These are phyloP conservation scores for Eubasilissa splendida DNA, from an alignment of 2,888 invertebrate genomes.

Conservation along the genomic window DNA sequence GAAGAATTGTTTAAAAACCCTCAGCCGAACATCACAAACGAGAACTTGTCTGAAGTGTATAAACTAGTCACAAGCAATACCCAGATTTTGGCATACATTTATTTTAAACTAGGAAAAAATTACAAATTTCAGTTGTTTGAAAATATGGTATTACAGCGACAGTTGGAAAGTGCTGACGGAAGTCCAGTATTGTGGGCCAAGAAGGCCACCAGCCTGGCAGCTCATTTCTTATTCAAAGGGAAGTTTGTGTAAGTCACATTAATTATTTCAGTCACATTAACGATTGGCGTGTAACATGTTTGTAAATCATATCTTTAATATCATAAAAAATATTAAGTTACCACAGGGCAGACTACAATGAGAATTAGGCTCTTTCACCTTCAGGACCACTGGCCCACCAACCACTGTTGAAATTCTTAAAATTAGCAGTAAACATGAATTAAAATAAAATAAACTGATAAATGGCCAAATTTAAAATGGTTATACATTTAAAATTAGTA, in stretches of 20 bases:
- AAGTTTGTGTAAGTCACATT: slow-evolving; percentile 29
- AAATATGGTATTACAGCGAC: slow-evolving; percentile 27
- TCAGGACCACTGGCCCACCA: too few relatives aligned
- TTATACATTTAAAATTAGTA: too few relatives aligned
- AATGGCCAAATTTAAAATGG: too few relatives aligned
- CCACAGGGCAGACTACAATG: too few relatives aligned
- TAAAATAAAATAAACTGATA: too few relatives aligned
- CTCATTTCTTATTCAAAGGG: slow-evolving; percentile 27
- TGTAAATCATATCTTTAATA: too few relatives aligned
- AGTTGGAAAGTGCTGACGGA: slow-evolving; percentile 27
- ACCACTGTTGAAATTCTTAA: too few relatives aligned
- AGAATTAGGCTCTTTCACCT: too few relatives aligned
- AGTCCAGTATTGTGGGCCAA: slow-evolving; percentile 35
- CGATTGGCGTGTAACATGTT: too few relatives aligned
- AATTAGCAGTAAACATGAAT: too few relatives aligned
- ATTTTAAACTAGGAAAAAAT: slow-evolving; percentile 22
- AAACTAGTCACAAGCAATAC: slow-evolving; percentile 33
- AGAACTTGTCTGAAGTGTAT: slow-evolving; percentile 5
- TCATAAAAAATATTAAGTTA: too few relatives aligned
- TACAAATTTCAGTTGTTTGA: slow-evolving; percentile 33
- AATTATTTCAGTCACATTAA: neutral
- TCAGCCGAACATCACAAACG: neutral
- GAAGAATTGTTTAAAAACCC: slow-evolving; percentile 31
- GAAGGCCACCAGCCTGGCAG: slow-evolving; percentile 21
- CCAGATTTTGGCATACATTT: slow-evolving; percentile 23